Base-by-base conservation (phyloP, 2,888 invertebrate species). In the Microchrysa polita region DNA sequence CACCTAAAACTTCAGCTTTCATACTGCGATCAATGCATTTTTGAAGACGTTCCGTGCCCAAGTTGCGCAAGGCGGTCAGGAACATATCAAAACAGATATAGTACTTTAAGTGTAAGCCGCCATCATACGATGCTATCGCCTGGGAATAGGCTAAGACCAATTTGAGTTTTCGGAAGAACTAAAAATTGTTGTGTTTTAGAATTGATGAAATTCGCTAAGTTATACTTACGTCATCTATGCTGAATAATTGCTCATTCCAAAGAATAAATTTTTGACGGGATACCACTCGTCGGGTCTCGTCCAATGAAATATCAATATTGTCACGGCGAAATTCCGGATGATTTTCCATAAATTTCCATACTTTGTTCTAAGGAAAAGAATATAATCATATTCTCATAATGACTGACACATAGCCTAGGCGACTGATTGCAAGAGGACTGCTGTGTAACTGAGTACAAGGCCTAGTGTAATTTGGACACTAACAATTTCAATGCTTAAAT, bases 81-180 rank as follows among this genome's bases (percentile, higher is more conserved):
- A 92, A 92, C 86, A 93, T 88, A 9, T 88, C 87, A 81, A 90
- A 89, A 0, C 90, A 89, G 1, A 93, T 83, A 0, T 88, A 88
- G 61, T 88, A 83, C 84, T 92, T 93, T 0, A 92, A 88, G 4
- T 90, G 87, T 16, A 90, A 81, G 2, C 89, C 88, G 44, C 89
- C 88, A 79, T 90, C 88, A 78, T 88, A 88, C 80, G 88, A 87
- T 78, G 88, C 88, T 78, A 88, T 80, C 0, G 88, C 87, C 79
- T 89, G 88, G 0, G 84, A 80, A 75, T 87, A 86, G 0, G 88
- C 87, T 77, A 86, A 82, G 14, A 87, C 83, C 1, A 86, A 75
- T 75, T 83, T 86, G 0, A 90, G 88, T 53, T 88, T 86, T 74
- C 81, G 79, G 0, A 86, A 80, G 74, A 88, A 83, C 88, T 89